Evolutionary conservation across 2,113 vertebrate species (phyloP).

Genomic region (Pomatostomus ruficeps): DNA sequence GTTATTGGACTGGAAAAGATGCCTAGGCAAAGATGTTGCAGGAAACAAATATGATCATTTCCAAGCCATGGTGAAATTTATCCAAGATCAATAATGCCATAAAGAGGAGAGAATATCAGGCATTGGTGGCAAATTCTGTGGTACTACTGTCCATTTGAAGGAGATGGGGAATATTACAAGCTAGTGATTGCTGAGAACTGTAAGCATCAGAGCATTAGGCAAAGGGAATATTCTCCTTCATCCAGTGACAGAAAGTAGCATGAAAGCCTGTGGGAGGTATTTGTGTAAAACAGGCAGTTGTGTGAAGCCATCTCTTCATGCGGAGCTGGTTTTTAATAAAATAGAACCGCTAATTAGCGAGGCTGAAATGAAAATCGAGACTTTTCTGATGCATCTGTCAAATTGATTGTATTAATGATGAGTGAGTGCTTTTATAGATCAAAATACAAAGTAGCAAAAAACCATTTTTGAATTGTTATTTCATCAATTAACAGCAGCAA

Average conservation of each 20-base stretch:
- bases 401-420: background rate
- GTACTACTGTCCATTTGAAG: background rate
- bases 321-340: slow-evolving; percentile 3
- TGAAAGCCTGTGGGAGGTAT: background rate
- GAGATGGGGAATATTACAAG: background rate
- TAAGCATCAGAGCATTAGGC: background rate
- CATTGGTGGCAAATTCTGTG: background rate
- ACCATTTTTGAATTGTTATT: background rate
- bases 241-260: background rate
- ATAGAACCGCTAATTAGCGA: background rate
- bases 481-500: background rate
- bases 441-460: background rate
- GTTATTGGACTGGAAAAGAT: background rate
- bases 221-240: background rate
- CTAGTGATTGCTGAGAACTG: background rate
- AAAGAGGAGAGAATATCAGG: background rate
- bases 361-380: background rate
- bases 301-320: background rate
- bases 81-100: background rate
- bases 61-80: background rate
- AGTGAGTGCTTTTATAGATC: background rate
- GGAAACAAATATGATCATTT: background rate
- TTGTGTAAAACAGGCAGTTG: background rate
- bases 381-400: slow-evolving; percentile 1
- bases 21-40: background rate